phyloP scores from a whole-genome alignment of 2,113 vertebrate genomes.

The Grallaria varia region DNA sequence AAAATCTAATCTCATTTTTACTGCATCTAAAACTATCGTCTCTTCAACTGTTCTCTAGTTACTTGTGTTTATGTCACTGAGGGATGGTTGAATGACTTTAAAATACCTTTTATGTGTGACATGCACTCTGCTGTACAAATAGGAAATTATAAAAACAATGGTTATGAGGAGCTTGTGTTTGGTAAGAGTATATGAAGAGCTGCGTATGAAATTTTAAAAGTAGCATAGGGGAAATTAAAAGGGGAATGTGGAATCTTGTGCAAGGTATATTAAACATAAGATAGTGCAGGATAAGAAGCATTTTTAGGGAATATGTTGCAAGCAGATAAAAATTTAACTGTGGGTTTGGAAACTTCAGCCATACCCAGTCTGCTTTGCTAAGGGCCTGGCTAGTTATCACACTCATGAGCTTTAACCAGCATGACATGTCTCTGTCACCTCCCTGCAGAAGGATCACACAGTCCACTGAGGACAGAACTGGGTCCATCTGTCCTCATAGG shows the following conservation, averaged over 20 bases:
- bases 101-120: neutral
- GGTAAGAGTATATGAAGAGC: fast-evolving
- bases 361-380: neutral
- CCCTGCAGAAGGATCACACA: neutral
- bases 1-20: neutral
- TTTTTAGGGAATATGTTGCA: neutral
- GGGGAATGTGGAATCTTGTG: neutral
- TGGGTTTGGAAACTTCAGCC: neutral
- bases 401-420: neutral
- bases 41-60: neutral
- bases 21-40: neutral
- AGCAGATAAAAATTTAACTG: neutral
- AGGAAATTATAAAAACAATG: neutral
- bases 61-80: neutral
- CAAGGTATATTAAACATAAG: neutral
- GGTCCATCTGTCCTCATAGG: neutral
- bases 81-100: neutral
- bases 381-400: neutral
- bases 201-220: neutral
- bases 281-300: neutral
- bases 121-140: neutral
- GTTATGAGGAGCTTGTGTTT: neutral
- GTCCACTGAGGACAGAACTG: neutral
- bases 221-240: neutral
- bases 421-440: fast-evolving